phyloP scores from a whole-genome alignment of 2,113 vertebrate genomes.

The Euleptes europaea region DNA sequence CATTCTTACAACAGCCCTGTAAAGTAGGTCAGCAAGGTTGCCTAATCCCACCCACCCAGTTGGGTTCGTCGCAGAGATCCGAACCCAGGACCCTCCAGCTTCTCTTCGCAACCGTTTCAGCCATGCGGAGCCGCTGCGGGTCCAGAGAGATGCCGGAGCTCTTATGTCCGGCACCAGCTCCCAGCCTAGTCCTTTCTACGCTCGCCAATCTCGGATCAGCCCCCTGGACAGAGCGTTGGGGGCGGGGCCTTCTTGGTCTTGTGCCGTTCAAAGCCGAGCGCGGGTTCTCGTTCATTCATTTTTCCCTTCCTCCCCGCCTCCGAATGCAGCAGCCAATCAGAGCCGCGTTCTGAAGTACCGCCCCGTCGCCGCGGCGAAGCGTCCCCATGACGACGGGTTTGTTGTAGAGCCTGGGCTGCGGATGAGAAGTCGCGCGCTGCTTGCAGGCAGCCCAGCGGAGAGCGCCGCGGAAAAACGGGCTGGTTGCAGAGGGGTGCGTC shows the following conservation, averaged over 20 bases:
- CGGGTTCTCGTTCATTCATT: neutral
- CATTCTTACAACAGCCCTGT: too few relatives aligned
- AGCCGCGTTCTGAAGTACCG: neutral
- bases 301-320: neutral
- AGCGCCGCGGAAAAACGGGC: too few relatives aligned
- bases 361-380: neutral
- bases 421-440: neutral
- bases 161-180: too few relatives aligned
- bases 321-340: neutral
- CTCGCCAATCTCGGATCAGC: too few relatives aligned
- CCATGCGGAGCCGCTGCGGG: too few relatives aligned
- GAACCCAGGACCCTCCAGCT: too few relatives aligned
- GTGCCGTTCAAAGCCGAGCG: neutral
- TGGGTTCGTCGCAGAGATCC: too few relatives aligned
- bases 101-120: too few relatives aligned
- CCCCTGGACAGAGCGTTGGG: neutral
- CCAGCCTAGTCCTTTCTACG: too few relatives aligned
- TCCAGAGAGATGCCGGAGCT: too few relatives aligned
- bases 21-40: too few relatives aligned
- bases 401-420: neutral
- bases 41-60: too few relatives aligned
- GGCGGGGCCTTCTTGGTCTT: neutral
- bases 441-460: neutral
- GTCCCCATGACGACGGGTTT: slow-evolving; percentile 53
- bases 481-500: neutral